Conservation (phyloP, 2,797 vertebrate species). For the Phoeniculus purpureus region DNA sequence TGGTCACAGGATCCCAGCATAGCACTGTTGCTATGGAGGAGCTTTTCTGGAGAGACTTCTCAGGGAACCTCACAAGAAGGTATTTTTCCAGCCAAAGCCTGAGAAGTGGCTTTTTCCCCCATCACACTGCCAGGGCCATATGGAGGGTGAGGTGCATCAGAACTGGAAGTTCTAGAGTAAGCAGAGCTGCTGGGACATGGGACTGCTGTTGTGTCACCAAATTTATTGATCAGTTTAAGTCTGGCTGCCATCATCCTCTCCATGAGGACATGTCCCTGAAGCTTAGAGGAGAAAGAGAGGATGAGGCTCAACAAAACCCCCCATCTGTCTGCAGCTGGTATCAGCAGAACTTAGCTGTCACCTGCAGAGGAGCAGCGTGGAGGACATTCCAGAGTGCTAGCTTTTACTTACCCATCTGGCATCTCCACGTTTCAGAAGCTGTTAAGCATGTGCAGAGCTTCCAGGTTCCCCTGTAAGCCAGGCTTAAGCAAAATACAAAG, state of each 20-base stretch:
- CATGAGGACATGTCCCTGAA: background rate
- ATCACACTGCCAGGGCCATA: fast-evolving
- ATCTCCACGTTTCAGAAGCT: background rate
- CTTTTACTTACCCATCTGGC: background rate
- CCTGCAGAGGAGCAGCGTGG: background rate
- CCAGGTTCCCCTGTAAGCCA: background rate
- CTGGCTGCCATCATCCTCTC: background rate
- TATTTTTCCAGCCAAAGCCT: background rate
- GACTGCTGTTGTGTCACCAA: background rate
- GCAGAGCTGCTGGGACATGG: background rate
- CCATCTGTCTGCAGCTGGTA: background rate
- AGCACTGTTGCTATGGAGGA: background rate
- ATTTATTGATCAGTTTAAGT: background rate
- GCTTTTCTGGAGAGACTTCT: background rate
- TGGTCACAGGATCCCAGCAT: background rate
- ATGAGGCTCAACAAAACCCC: background rate
- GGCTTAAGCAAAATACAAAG: background rate
- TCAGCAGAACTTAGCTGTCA: background rate
- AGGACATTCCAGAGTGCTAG: background rate
- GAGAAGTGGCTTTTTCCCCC: background rate
- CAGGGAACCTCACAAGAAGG: background rate
- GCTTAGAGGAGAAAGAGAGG: background rate
- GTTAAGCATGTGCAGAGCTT: background rate
- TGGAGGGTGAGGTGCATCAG: background rate
- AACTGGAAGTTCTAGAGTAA: background rate